Percentiles rank a stretch among this genome's conserved stretches.
phyloP scores from a whole-genome alignment of 2,888 invertebrate genomes.

The Chrysolina haemoptera region DNA sequence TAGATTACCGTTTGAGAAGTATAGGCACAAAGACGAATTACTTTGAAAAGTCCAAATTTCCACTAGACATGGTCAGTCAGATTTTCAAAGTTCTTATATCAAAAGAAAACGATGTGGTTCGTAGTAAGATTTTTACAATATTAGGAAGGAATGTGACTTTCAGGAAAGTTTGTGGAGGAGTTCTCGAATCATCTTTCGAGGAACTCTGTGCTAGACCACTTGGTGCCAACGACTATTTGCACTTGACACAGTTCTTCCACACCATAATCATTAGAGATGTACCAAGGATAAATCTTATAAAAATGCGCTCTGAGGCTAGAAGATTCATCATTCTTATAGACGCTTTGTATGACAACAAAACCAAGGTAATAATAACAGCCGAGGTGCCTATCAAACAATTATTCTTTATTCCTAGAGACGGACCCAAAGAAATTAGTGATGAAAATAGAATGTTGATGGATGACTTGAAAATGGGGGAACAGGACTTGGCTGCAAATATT shows the following conservation, averaged over 20 bases:
- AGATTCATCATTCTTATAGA: constrained; percentile 98
- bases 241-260: constrained; percentile 94
- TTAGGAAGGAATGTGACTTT: constrained; percentile 92
- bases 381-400: constrained; percentile 83
- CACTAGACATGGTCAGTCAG: constrained; percentile 79
- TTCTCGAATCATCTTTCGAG: constrained; percentile 89
- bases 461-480: constrained; percentile 88
- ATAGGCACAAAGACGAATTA: constrained; percentile 79
- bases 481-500: constrained; percentile 85
- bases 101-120: constrained; percentile 90
- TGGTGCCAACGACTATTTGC: constrained; percentile 95
- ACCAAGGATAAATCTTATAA: constrained; percentile 83
- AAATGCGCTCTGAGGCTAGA: constrained; percentile 88
- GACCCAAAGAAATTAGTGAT: constrained; percentile 72
- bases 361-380: constrained; percentile 89
- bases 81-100: constrained; percentile 91
- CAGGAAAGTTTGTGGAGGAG: constrained; percentile 91
- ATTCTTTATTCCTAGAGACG: constrained; percentile 74
- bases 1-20: constrained; percentile 89
- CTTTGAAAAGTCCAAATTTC: constrained; percentile 81
- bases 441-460: constrained; percentile 94
- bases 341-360: constrained; percentile 94
- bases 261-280: constrained; percentile 93
- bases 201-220: constrained; percentile 94
- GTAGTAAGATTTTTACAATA: constrained; percentile 89